These are phyloP conservation scores for Omphaloscelis lunosa DNA, from an alignment of 2,888 invertebrate species.

Conservation along the genomic window DNA sequence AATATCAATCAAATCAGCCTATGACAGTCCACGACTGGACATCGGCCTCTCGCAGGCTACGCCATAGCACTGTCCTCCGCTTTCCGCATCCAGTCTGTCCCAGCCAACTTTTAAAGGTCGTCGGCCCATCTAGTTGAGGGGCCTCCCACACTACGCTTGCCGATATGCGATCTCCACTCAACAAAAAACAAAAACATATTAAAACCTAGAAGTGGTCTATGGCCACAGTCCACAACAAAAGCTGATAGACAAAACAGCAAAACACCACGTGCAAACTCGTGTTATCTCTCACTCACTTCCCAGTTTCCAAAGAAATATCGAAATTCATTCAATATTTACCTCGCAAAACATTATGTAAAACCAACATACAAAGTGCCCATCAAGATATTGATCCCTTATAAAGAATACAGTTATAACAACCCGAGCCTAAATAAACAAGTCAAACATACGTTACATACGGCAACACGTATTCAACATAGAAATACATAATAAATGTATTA, in stretches of 20 bases:
- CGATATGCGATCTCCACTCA: no score
- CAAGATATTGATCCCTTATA: constrained; percentile 65
- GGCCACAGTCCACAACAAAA: not conserved
- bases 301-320: constrained; percentile 45
- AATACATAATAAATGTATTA: constrained; percentile 64
- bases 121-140: no score
- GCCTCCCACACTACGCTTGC: no score
- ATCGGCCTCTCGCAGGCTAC: no score
- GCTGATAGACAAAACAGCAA: constrained; percentile 1
- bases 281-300: constrained; percentile 5
- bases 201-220: not conserved
- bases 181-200: no score
- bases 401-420: constrained; percentile 64
- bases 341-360: constrained; percentile 54
- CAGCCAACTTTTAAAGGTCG: no score
- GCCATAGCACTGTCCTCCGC: no score
- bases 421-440: constrained; percentile 68
- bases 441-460: constrained; percentile 57
- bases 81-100: no score
- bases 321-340: constrained; percentile 54
- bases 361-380: constrained; percentile 60
- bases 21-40: no score
- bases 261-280: not conserved
- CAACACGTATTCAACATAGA: constrained; percentile 63
- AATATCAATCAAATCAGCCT: no score